Evolutionary conservation across 2,113 vertebrate genomes (phyloP).

Genomic region (Fulmarus glacialis): DNA sequence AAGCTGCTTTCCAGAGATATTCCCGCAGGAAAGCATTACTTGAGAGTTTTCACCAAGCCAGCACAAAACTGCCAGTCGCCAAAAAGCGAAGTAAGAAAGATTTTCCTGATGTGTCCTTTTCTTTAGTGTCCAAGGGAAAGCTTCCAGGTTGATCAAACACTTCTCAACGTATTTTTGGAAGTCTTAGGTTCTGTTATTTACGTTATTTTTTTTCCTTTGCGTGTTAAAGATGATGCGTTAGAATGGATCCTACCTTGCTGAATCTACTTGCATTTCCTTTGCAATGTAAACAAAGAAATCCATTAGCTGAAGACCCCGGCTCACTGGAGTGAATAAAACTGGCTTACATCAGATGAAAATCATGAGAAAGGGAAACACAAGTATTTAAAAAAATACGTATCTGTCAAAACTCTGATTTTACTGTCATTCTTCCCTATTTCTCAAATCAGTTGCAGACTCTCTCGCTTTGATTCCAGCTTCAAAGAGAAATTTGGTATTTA

Average conservation of each 20-base stretch:
- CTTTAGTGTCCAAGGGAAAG: not conserved
- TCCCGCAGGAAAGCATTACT: not conserved
- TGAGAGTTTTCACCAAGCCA: not conserved
- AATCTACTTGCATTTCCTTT: not conserved
- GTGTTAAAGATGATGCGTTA: not conserved
- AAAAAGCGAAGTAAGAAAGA: not conserved
- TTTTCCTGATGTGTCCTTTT: not conserved
- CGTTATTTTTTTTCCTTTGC: not conserved
- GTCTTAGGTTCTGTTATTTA: not conserved
- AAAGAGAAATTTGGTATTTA: constrained; percentile 32
- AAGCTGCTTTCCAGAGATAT: not conserved
- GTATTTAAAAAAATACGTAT: not conserved
- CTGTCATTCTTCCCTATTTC: not conserved
- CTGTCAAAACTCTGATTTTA: not conserved
- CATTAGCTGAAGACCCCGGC: not conserved
- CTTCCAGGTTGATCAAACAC: not conserved
- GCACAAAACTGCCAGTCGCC: not conserved
- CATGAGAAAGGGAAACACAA: not conserved
- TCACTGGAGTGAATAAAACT: not conserved
- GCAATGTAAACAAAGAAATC: not conserved
- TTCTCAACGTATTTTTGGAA: not conserved
- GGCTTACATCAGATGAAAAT: not conserved
- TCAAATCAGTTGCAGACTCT: not conserved
- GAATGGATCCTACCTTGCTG: not conserved
- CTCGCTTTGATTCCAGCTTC: constrained; percentile 37